These are phyloP conservation scores for Podiceps cristatus DNA, from an alignment of 2,113 vertebrate species.

Conservation along the genomic window DNA sequence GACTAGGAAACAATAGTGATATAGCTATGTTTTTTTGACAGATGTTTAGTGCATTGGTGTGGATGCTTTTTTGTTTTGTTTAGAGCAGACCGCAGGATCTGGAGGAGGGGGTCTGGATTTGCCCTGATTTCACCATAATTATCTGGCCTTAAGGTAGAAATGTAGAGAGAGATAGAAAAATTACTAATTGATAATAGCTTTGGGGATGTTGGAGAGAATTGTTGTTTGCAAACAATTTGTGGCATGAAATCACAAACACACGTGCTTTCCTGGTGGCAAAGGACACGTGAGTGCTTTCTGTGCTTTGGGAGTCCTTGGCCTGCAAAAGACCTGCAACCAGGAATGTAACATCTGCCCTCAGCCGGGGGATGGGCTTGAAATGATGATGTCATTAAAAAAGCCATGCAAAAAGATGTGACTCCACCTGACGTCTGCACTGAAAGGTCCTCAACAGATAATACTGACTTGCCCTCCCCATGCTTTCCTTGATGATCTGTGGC, in stretches of 20 bases:
- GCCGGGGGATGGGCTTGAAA: not conserved
- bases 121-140: not conserved
- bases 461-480: not conserved
- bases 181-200: not conserved
- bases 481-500: not conserved
- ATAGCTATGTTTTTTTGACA: not conserved
- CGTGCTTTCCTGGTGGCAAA: not conserved
- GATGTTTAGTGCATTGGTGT: not conserved
- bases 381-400: not conserved
- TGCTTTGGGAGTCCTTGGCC: not conserved
- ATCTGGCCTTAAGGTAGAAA: not conserved
- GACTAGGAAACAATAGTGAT: not conserved
- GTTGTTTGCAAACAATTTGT: not conserved
- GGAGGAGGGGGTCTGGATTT: not conserved
- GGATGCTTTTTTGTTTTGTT: not conserved
- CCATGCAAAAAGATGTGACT: not conserved
- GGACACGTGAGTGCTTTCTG: not conserved
- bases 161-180: not conserved
- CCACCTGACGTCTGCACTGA: not conserved
- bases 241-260: not conserved
- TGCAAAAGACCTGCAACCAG: not conserved
- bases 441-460: not conserved
- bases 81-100: not conserved
- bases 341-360: not conserved
- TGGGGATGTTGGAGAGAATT: not conserved